Base-by-base conservation (phyloP, 2,888 invertebrate genomes). In the Nasonia oneida region DNA sequence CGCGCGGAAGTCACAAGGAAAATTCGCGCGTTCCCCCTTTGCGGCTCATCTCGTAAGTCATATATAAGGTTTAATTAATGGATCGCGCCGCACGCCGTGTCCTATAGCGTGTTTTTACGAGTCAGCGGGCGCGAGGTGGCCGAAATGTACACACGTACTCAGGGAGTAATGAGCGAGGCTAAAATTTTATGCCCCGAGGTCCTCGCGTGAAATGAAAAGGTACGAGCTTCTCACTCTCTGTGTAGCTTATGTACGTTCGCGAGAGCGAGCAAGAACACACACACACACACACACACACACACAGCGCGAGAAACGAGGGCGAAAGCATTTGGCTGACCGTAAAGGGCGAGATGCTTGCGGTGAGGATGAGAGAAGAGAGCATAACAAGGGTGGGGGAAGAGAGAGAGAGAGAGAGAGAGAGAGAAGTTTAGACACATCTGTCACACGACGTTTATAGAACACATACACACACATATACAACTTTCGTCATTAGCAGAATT, bases 401-500 rank as follows among this genome's bases (percentile, higher is more conserved):
- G 53, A 53, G 18, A 53, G 53, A 53, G 4, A 53, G 53, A 18
- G 71, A 33, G 6, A 33, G 71, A 39, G 71, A 14, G 18, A 74
- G 37, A 50, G 47, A 70, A 76, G 70, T 75, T 77, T 57, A 10
- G 53, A 57, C 47, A 18, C 83, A 78, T 83, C 71, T 76, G 76
- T 76, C 82, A 67, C 67, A n/a, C 23, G 37, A 33, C 67, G 53
- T 75, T 76, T 76, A 39, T 42, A 76, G 70, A 70, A 50, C 37
- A 76, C 42, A 57, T 4, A 57, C n/a, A 61, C n/a, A 8, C n/a
- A 61, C n/a, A 61, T 1, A n/a, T 5, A 15, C 50, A 82, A 82
- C 81, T 82, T 82, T 82, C 50, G 70, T 82, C 82, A 82, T 82
- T 82, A 82, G 76, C 67, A 75, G 74, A 82, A 76, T 82, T 77